These are phyloP conservation scores for Euzetes globulus DNA, from an alignment of 2,888 invertebrate species.

Conservation along the genomic window DNA sequence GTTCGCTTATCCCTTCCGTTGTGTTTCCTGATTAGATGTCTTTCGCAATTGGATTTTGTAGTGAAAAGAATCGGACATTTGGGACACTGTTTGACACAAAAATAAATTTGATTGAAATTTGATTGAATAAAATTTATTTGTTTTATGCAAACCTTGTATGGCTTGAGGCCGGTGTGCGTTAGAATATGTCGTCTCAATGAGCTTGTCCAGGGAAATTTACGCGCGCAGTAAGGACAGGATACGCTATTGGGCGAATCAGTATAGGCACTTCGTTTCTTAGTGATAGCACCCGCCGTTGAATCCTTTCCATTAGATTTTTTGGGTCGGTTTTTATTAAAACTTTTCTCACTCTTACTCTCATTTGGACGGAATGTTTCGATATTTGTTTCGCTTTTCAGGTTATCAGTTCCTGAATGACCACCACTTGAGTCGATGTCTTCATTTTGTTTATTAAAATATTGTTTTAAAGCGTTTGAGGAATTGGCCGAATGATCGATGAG, in stretches of 20 bases:
- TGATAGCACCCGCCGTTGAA: not conserved
- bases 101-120: too few relatives aligned
- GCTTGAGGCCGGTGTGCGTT: constrained; percentile 92
- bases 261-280: constrained; percentile 86
- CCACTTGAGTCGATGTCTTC: constrained; percentile 35
- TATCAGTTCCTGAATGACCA: constrained; percentile 35
- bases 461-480: constrained; percentile 32
- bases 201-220: constrained; percentile 94
- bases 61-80: constrained; percentile 88
- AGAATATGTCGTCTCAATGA: constrained; percentile 87
- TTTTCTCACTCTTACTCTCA: constrained; percentile 44
- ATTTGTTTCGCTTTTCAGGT: constrained; percentile 43
- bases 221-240: constrained; percentile 59
- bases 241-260: constrained; percentile 89
- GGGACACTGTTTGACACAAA: constrained; percentile 55
- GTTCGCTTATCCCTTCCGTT: constrained; percentile 42
- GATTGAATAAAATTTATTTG: too few relatives aligned
- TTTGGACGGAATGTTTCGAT: constrained; percentile 50
- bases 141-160: constrained; percentile 58
- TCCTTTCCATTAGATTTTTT: constrained; percentile 19
- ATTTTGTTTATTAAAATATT: constrained; percentile 38
- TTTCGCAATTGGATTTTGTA: constrained; percentile 93
- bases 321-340: not conserved
- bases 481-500: constrained; percentile 52
- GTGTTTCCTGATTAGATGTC: constrained; percentile 82